phyloP scores from a whole-genome alignment of 2,888 invertebrate genomes.

The Dynastes hyllus region DNA sequence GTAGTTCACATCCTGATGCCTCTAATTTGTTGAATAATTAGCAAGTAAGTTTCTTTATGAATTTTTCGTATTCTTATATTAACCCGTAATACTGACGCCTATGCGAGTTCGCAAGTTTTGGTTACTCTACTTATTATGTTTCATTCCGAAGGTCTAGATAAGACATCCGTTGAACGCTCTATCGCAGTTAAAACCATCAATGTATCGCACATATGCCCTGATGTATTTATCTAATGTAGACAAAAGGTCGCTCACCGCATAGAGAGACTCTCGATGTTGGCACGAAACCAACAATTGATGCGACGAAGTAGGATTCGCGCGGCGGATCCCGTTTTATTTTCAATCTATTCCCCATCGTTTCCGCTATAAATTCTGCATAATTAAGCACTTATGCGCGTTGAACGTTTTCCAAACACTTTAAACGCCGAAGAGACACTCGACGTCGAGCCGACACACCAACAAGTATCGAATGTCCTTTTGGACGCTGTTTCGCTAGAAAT shows the following conservation, averaged over 20 bases:
- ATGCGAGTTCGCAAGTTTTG: too few species aligned
- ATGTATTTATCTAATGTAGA: background rate
- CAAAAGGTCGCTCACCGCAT: background rate
- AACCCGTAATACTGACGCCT: too few species aligned
- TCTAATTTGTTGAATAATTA: too few species aligned
- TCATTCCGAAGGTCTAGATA: too few species aligned
- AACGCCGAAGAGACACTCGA: conserved; percentile 1
- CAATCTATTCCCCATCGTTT: conserved; percentile 26
- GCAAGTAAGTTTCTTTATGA: too few species aligned
- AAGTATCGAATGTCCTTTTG: conserved; percentile 3
- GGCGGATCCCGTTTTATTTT: conserved; percentile 8
- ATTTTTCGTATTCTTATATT: too few species aligned
- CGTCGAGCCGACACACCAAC: background rate
- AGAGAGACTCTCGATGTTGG: background rate
- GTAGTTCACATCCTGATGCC: too few species aligned
- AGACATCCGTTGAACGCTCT: too few species aligned
- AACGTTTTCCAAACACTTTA: conserved; percentile 31
- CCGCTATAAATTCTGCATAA: conserved; percentile 35
- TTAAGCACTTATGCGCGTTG: conserved; percentile 30
- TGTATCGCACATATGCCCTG: too few species aligned
- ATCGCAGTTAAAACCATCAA: too few species aligned
- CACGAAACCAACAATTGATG: conserved; percentile 5
- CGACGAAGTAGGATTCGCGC: background rate
- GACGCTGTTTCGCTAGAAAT: background rate
- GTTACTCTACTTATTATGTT: too few species aligned